Base-by-base conservation (phyloP, 2,888 invertebrate species). In the Agrochola macilenta region DNA sequence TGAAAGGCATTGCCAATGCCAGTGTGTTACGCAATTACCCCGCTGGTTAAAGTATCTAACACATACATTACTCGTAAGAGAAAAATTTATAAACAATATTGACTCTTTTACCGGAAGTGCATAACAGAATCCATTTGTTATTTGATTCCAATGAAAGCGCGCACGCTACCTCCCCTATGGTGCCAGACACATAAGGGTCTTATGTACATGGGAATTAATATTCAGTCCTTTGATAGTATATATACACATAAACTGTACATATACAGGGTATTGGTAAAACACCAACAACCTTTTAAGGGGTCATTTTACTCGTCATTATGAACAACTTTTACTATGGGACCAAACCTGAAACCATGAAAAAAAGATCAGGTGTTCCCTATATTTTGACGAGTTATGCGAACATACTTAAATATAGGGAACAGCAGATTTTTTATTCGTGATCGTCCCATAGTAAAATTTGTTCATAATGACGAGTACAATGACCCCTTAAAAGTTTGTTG, bases 161-260 rank as follows among this genome's bases (percentile, higher is more conserved):
- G 30, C 7, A 5, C 11, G 39, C 64, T 46, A n/a, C 5, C 5
- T 26, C 43, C 43, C 52, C 49, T n/a, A 20, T 17, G 65, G 2
- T 2, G 66, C 49, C 66, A 81, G 60, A 30, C 79, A 82, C 43
- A 81, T 49, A 79, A 17, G 17, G 26, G 12, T 20, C 8, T 2
- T 35, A 35, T 63, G 57, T 76, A 58, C 68, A 60, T 2, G 1
- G n/a, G n/a, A n/a, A 68, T 74, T 61, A 74, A 81, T 78, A 73
- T 64, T 12, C 17, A 52, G 49, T 23, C 82, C 57, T 69, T 63
- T 76, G 63, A 30, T n/a, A 20, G 30, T 43, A 63, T 39, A 39
- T 30, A 11, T 54, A 79, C 14, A 57, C 14, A 57, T 46, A 63
- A n/a, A 11, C 61, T 30, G n/a, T 68, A 68, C 57, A 64, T 3